Percentiles rank a stretch among this genome's conserved stretches.
Conservation (phyloP, 2,797 vertebrate species). For the Brachyrhaphis roseni region DNA sequence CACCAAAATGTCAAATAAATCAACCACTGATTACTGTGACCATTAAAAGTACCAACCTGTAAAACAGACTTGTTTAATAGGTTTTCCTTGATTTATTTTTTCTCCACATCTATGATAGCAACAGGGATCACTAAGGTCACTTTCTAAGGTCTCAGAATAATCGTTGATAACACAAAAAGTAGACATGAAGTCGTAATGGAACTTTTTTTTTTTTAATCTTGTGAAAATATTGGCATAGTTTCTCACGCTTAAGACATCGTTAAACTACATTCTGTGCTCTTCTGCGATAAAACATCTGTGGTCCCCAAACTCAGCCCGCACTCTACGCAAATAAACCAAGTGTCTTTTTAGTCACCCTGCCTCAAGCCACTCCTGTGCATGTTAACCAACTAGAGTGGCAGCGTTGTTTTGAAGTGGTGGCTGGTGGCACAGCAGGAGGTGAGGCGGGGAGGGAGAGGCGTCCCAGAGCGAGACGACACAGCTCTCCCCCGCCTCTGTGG, state of each 20-base stretch:
- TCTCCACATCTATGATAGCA: neutral
- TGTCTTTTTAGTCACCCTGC: constrained; percentile 46
- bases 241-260: neutral
- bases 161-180: neutral
- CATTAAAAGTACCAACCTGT: neutral
- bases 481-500: constrained; percentile 51
- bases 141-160: neutral
- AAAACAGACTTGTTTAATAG: neutral
- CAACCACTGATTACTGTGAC: neutral
- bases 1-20: constrained; percentile 19
- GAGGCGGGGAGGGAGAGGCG: constrained; percentile 14
- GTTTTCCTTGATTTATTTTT: neutral
- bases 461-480: constrained; percentile 57
- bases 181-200: neutral
- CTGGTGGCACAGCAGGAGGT: constrained; percentile 45
- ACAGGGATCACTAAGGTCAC: neutral
- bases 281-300: neutral
- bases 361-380: constrained; percentile 26
- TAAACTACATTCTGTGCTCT: neutral
- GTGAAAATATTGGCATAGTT: neutral
- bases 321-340: constrained; percentile 30
- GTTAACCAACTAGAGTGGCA: constrained; percentile 32
- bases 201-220: neutral
- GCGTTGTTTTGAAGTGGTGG: constrained; percentile 37
- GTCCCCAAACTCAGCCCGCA: neutral